Evolutionary conservation across 2,797 vertebrate species (phyloP), one percentile per base, ranked within the genome.

Genomic region (Malacoraja senta): DNA sequence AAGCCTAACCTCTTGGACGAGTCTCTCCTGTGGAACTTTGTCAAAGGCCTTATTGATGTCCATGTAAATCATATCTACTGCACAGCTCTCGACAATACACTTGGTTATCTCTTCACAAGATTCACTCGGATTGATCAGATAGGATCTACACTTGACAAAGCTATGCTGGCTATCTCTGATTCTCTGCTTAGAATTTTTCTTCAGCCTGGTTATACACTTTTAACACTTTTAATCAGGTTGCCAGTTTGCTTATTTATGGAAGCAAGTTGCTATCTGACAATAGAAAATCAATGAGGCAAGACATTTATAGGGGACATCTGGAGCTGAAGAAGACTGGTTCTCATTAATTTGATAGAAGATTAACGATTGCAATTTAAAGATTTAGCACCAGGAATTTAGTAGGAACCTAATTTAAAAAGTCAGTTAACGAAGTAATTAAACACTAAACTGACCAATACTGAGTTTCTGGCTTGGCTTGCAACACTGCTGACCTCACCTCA

Each of bases 381-480:
- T 88, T 35, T 8, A 32, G 61, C 29, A 65, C 10, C 63, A 15
- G 29, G 63, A 65, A 86, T n/a, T 63, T n/a, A 61, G 13, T 61
- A n/a, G n/a, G 83, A 86, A 29, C n/a, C 29, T 32, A 86, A 86
- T 63, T 86, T 32, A 19, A 29, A 63, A 63, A 86, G 63, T 86
- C 61, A 17, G n/a, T 86, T 86, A 65, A 65, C 63, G 24, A 86
- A 58, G n/a, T 86, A 32, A 86, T 86, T 65, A 86, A 86, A 32
- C 15, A 63, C 58, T 61, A 4, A 84, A 84, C 17, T n/a, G 58
- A 29, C 29, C 53, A 61, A 15, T n/a, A 29, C 61, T 63, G 61
- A 32, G 26, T 6, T 17, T 63, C n/a, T 32, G 29, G 17, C 29
- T 86, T 65, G 80, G 26, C 38, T 29, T 3, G 4, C 58, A 86